These are phyloP conservation scores for Panopea generosa DNA, from an alignment of 2,888 invertebrate species.

Conservation along the genomic window DNA sequence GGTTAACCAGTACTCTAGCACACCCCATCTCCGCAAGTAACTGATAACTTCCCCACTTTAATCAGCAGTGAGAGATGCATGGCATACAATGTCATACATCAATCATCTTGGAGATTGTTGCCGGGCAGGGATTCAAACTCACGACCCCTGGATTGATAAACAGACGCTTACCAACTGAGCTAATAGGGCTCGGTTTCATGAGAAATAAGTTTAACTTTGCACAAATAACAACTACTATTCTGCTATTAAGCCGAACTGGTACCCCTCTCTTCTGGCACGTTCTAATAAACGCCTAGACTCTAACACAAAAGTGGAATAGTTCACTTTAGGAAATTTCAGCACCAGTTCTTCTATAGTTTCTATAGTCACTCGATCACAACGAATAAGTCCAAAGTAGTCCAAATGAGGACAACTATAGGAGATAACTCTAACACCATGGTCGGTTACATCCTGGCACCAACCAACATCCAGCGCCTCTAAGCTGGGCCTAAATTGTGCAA, in stretches of 20 bases:
- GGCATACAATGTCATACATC: no score
- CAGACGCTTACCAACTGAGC: no score
- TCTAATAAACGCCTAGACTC: constrained; percentile 74
- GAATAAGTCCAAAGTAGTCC: constrained; percentile 77
- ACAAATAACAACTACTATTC: no score
- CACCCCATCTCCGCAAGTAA: no score
- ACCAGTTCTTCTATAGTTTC: constrained; percentile 72
- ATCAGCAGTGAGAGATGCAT: no score
- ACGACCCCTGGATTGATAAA: no score
- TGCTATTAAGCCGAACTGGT: constrained; percentile 40
- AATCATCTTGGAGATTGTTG: no score
- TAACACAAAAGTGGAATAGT: constrained; percentile 78
- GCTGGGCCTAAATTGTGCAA: constrained; percentile 65
- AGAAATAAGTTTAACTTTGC: no score
- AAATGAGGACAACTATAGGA: constrained; percentile 70
- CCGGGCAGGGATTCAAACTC: no score
- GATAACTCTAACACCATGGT: constrained; percentile 69
- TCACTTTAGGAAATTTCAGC: constrained; percentile 69
- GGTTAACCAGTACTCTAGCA: no score
- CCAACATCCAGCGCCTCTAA: constrained; percentile 78
- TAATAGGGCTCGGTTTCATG: no score
- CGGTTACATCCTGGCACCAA: constrained; percentile 78
- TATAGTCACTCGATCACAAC: constrained; percentile 76
- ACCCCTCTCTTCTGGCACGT: constrained; percentile 64
- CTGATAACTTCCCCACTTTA: no score